Evolutionary conservation across 1,140 invertebrate genomes (phyloP), one percentile per base, ranked within the genome.

Genomic region (Zaprionus ornatus): DNA sequence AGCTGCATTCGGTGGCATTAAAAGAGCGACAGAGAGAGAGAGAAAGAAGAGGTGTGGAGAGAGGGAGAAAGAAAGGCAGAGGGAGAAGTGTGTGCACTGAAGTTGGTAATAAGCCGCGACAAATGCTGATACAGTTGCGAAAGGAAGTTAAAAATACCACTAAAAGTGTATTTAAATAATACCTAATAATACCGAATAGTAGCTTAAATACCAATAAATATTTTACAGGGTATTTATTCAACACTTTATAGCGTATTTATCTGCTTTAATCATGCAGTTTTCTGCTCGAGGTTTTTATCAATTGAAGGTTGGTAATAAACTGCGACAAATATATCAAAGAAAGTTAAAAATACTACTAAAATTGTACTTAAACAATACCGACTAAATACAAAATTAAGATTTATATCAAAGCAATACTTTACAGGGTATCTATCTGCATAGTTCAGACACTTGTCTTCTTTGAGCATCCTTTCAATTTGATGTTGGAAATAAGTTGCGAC

Each of bases 21-120:
- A 68, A 35, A 32, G 7, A n/a, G n/a, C n/a, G 37, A 52, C 55
- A 52, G 65, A 62, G 27, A 62, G 42, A 57, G 35, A 48, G 65
- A 15, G 27, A n/a, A 27, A 45, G 17, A 19, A 45, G 17, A 21
- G 42, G 2, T 0, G 27, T 0, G 7, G 23, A 65, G 42, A 19
- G 52, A 4, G 10, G 5, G 35, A 50, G 55, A 32, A 37, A 32
- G 45, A 40, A 25, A 57, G 27, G 37, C 40, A 10, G 21, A n/a
- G 21, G 25, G n/a, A 48, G 19, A 23, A 1, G 45, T 50, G 19
- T 48, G 65, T 54, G 65, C 45, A 23, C 50, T 40, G 52, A 69
- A 85, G 69, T 85, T 81, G 54, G 75, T 80, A 82, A 86, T 87
- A 77, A 83, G 82, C 75, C 66, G 57, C 82, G 82, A 84, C 78